Percentiles rank a stretch among this genome's conserved stretches.
Evolutionary conservation across 2,113 vertebrate species (phyloP).

Genomic region (Onychorhynchus coronatus): DNA sequence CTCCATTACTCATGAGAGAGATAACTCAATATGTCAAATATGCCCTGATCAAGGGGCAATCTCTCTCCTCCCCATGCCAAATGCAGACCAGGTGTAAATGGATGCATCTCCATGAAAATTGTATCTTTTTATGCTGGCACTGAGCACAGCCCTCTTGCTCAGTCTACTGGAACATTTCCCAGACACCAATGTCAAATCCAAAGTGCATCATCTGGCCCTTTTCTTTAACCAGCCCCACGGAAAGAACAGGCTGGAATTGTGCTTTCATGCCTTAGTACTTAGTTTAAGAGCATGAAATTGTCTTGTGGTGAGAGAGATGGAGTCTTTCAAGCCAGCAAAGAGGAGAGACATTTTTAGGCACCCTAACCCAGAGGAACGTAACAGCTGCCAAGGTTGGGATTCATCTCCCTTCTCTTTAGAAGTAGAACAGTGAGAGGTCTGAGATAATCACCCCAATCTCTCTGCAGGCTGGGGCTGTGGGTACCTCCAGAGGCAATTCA

Average conservation of each 20-base stretch:
- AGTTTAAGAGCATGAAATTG: conserved; percentile 61
- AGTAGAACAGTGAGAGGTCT: not conserved
- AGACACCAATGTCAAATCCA: conserved; percentile 17
- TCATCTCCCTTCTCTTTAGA: conserved; percentile 27
- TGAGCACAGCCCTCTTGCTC: conserved; percentile 12
- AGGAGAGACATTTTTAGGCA: not conserved
- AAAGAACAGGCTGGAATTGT: conserved; percentile 11
- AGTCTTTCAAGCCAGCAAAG: conserved; percentile 28
- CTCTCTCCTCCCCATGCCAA: conserved; percentile 46
- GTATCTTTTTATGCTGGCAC: not conserved
- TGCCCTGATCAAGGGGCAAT: conserved; percentile 47
- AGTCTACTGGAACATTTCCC: conserved; percentile 41
- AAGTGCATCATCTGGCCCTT: not conserved
- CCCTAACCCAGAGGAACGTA: conserved; percentile 10
- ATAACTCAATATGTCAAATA: conserved; percentile 50
- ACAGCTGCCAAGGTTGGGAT: conserved; percentile 23
- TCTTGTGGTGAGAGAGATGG: conserved; percentile 11
- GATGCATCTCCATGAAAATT: conserved; percentile 44
- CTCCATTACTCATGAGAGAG: conserved; percentile 35
- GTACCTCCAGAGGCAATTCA: not conserved
- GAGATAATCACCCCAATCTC: conserved; percentile 46
- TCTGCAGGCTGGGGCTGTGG: not conserved
- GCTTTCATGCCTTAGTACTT: conserved; percentile 57
- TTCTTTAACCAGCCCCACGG: conserved; percentile 17
- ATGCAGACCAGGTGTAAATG: conserved; percentile 42